These are phyloP conservation scores for Scolopax rusticola DNA, from an alignment of 2,797 vertebrate genomes.

Conservation along the genomic window DNA sequence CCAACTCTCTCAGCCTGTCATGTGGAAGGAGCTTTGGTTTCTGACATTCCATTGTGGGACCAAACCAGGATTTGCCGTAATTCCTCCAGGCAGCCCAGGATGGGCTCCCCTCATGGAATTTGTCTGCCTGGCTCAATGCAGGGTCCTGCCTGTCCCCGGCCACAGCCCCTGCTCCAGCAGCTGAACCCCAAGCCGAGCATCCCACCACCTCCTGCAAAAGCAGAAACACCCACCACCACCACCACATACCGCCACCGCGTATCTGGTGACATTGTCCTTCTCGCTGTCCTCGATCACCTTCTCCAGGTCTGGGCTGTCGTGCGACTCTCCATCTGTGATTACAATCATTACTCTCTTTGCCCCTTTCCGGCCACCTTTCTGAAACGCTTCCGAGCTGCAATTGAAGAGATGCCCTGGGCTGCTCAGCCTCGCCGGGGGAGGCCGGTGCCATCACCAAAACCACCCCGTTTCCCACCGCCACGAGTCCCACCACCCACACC, in stretches of 20 bases:
- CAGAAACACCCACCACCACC: accelerated
- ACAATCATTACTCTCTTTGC: slow-evolving; percentile 99
- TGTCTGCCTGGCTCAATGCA: accelerated
- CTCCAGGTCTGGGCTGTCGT: slow-evolving; percentile 93
- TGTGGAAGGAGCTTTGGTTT: neutral
- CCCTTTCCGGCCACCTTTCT: slow-evolving; percentile 93
- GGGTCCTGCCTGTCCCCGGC: neutral
- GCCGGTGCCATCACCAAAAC: neutral
- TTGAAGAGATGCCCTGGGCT: slow-evolving; percentile 32
- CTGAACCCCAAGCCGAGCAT: accelerated
- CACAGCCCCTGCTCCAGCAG: accelerated
- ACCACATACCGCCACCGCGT: slow-evolving; percentile 93
- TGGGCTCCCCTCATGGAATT: neutral
- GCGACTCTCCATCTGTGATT: slow-evolving; percentile 98
- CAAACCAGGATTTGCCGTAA: accelerated
- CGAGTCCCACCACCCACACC: neutral
- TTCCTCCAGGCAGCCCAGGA: neutral
- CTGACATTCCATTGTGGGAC: accelerated
- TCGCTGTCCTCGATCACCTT: slow-evolving; percentile 95
- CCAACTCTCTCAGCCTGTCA: too few relatives aligned
- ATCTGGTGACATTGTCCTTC: slow-evolving; percentile 94
- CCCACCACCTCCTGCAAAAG: neutral
- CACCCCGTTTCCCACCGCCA: neutral
- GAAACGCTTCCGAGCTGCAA: slow-evolving; percentile 94
- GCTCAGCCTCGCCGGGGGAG: neutral